Evolutionary conservation across 2,888 invertebrate genomes (phyloP).

Genomic region (Adineta ricciae): DNA sequence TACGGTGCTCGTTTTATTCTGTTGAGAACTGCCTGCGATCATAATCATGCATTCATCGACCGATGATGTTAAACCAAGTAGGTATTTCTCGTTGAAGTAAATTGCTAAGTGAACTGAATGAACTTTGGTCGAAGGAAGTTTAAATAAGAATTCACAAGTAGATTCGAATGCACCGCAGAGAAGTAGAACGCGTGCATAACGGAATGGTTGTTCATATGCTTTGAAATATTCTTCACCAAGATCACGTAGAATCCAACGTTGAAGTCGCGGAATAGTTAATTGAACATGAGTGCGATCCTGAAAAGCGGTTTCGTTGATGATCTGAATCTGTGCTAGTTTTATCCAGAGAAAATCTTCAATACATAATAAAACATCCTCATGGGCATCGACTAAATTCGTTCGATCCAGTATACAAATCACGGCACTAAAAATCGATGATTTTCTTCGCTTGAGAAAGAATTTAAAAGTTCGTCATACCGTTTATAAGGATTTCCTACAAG

Average conservation of each 20-base stretch:
- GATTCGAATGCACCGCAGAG: conserved; percentile 20
- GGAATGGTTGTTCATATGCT: conserved; percentile 16
- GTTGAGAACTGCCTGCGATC: neutral
- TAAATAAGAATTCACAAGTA: neutral
- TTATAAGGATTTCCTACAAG: conserved; percentile 18
- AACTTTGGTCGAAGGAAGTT: neutral
- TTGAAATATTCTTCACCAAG: conserved; percentile 20
- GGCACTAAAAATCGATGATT: neutral
- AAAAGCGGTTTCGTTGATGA: neutral
- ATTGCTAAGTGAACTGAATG: conserved; percentile 1
- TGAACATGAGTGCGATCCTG: conserved; percentile 8
- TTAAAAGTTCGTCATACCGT: neutral
- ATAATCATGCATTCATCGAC: conserved; percentile 16
- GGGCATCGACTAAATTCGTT: conserved; percentile 7
- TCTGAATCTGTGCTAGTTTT: conserved; percentile 15
- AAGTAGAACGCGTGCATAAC: neutral
- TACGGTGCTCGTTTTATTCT: neutral
- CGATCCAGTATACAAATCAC: conserved; percentile 15
- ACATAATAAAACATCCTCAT: conserved; percentile 10
- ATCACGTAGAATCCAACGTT: conserved; percentile 21
- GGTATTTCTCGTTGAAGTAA: conserved; percentile 4
- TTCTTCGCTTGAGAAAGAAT: no score
- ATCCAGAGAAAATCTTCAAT: conserved; percentile 21
- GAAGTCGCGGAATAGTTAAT: neutral
- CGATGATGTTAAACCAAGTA: neutral